Evolutionary conservation across 2,797 vertebrate species (phyloP), one percentile per base, ranked within the genome.

Genomic region (Aselliscus stoliczkanus): DNA sequence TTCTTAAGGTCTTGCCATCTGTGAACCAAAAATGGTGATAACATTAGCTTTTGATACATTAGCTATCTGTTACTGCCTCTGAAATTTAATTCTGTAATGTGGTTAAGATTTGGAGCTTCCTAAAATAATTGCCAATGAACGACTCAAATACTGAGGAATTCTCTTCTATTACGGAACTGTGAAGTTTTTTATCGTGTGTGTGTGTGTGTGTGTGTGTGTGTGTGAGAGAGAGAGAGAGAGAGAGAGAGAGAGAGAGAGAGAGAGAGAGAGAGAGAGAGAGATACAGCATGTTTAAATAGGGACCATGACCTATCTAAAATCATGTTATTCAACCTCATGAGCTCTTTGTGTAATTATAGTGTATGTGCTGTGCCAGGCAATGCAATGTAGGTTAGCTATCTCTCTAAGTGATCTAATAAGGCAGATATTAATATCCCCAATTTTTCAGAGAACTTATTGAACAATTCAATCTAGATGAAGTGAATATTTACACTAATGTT

Each of bases 331-430:
- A 34, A 56, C 3, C 1, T 37, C 29, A 17, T 67, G 5, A 47
- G 4, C 25, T 27, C 70, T 47, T 64, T 87, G 31, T 47, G 1
- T 52, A 37, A 79, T 50, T 88, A 2, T 2, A 29, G 2, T 23
- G 5, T 27, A 50, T 6, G 2, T 0, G 7, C 1, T 34, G 0
- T 60, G 0, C 5, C 5, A 2, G 21, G 4, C 10, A 23, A 3
- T 70, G 42, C 18, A 14, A 2, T 0, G 8, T 42, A 7, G 14
- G 21, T 23, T 34, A 58, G 25, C 70, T 47, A 23, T 14, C 13
- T 72, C 18, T 7, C 1, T 73, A 31, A 31, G 7, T 44, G 39
- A 73, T 20, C 50, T 50, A 25, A 60, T 56, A 88, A 44, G 1
- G 2, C 5, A 44, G 27, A 6, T 42, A 29, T 17, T 29, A 37